Conservation (phyloP, 2,888 invertebrate species). For the Trisateles emortualis region DNA sequence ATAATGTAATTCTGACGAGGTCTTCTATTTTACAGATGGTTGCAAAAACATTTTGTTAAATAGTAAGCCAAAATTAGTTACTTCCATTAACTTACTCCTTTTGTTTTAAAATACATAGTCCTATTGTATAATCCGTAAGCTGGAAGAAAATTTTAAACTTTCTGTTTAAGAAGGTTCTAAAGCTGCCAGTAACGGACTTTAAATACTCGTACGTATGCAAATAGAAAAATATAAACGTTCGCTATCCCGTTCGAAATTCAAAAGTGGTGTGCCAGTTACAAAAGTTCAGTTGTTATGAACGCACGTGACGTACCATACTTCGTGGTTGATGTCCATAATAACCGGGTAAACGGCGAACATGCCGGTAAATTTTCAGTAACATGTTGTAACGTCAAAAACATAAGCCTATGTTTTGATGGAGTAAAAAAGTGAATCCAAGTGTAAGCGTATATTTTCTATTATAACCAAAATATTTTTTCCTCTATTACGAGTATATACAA, state of each 20-base stretch:
- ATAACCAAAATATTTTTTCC: no score
- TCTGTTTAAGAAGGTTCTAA: neutral
- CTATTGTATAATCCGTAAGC: neutral
- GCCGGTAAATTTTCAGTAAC: slow-evolving; percentile 29
- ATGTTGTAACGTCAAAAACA: slow-evolving; percentile 11
- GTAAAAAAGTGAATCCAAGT: neutral
- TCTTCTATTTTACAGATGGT: neutral
- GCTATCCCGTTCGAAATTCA: slow-evolving; percentile 45
- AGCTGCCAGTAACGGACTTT: neutral
- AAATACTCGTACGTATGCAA: neutral
- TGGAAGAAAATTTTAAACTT: neutral
- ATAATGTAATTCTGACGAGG: neutral
- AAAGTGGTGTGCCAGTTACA: slow-evolving; percentile 50
- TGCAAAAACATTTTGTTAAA: slow-evolving; percentile 4
- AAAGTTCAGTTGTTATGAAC: slow-evolving; percentile 71
- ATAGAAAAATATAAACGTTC: slow-evolving; percentile 19
- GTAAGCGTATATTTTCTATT: slow-evolving; percentile 10
- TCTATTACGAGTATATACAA: no score
- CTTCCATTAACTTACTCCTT: neutral
- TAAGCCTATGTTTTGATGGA: neutral
- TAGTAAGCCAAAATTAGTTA: neutral
- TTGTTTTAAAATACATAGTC: neutral
- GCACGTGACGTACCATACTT: slow-evolving; percentile 63
- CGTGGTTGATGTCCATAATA: slow-evolving; percentile 44
- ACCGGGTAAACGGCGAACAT: slow-evolving; percentile 31